Base-by-base conservation (phyloP, 2,797 vertebrate species). In the Selene dorsalis region DNA sequence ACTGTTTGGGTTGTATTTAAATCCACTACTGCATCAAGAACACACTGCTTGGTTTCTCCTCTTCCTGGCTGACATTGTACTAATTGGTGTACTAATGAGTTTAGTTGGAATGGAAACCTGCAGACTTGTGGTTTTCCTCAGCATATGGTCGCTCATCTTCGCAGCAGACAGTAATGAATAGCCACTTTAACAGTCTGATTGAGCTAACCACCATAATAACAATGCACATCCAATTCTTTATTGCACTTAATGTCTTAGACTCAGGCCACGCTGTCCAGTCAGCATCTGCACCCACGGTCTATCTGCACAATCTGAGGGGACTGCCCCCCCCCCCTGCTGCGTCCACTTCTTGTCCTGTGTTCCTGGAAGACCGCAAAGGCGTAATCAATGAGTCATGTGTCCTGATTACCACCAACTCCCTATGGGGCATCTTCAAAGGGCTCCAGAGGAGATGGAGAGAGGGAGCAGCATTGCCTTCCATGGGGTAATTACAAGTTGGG, bases 301-400 rank as follows among this genome's bases (percentile, higher is more conserved):
- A 58, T 80, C 50, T 75, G 74, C 72, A 73, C 79, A 50, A 59
- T 76, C 68, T 60, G 55, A 70, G 73, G 61, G 52, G 68, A 70
- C 64, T 65, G 69, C 77, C 89, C 69, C 87, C 69, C 87, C 83
- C 88, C 79, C 88, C 87, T 68, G 67, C 82, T 83, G 77, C n/a
- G 78, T 87, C 85, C 85, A 84, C 78, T 86, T 68, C 81, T 75
- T 78, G 80, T 84, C 75, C 71, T 74, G 67, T 86, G 88, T 93
- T 90, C 89, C 86, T 89, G 88, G 87, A 92, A 89, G 90, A 91
- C 84, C 45, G 67, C 80, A 85, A 79, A 87, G 87, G 79, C 85
- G 88, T 91, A 89, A 91, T 91, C 90, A 91, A 89, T 92, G 93
- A 93, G 87, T 94, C 94, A 94, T 89, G 84, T 91, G 90, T 89